These are phyloP conservation scores for Ditylenchus dipsaci DNA, from an alignment of 1,140 invertebrate genomes.

Conservation along the genomic window DNA sequence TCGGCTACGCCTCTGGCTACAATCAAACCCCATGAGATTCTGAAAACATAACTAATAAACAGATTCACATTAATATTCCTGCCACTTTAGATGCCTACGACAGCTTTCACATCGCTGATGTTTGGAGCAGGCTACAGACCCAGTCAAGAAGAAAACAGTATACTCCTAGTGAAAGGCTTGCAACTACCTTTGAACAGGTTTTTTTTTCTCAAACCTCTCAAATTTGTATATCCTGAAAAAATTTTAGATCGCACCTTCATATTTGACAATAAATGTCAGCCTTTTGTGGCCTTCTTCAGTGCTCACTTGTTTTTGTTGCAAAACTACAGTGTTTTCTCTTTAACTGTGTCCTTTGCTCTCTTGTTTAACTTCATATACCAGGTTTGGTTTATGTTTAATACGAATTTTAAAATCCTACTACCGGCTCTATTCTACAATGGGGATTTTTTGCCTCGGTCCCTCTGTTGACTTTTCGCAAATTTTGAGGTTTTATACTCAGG, in stretches of 20 bases:
- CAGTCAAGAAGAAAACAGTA: constrained; percentile 35
- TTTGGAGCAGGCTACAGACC: constrained; percentile 16
- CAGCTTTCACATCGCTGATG: constrained; percentile 26
- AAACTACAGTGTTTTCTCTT: constrained; percentile 21
- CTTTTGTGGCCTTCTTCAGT: constrained; percentile 19
- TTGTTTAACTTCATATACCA: constrained; percentile 19
- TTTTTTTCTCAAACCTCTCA: not conserved
- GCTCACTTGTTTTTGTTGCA: constrained; percentile 20
- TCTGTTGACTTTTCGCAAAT: too few species aligned
- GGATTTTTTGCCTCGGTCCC: too few species aligned
- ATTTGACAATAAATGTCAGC: constrained; percentile 23
- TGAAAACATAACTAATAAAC: too few species aligned
- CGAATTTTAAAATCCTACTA: too few species aligned
- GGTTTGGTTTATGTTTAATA: not conserved
- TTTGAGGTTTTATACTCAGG: too few species aligned
- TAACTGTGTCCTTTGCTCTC: constrained; percentile 14
- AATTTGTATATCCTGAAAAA: not conserved
- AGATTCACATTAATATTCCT: too few species aligned
- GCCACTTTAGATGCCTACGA: constrained; percentile 29
- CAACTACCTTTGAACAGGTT: constrained; percentile 37
- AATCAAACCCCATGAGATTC: too few species aligned
- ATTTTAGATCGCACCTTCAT: constrained; percentile 21
- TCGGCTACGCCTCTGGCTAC: too few species aligned
- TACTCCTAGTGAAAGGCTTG: constrained; percentile 27
- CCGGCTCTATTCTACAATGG: too few species aligned